Conservation (phyloP, 2,797 vertebrate species). For the Notolabrus celidotus region DNA sequence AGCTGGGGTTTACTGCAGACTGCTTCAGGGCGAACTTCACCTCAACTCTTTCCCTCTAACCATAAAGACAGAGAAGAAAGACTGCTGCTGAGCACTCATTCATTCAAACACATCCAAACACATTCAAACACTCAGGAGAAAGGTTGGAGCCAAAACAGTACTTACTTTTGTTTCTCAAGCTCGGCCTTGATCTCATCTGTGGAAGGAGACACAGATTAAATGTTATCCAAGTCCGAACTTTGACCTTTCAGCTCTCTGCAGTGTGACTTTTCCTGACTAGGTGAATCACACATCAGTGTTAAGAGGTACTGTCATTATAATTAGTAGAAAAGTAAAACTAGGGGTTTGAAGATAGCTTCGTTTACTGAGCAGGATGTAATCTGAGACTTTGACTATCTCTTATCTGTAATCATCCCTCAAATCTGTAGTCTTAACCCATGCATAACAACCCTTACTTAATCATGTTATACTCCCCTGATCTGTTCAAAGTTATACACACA, state of each 20-base stretch:
- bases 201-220: slow-evolving; percentile 41
- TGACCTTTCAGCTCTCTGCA: slow-evolving; percentile 7
- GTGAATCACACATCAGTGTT: neutral
- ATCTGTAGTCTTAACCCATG: neutral
- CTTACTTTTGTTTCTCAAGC: slow-evolving; percentile 95
- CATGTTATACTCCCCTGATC: neutral
- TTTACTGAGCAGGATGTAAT: neutral
- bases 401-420: neutral
- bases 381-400: neutral
- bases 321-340: neutral
- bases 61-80: neutral
- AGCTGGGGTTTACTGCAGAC: slow-evolving; percentile 6
- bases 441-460: neutral
- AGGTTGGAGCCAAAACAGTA: slow-evolving; percentile 29
- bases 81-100: neutral
- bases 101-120: neutral
- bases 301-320: neutral
- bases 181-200: slow-evolving; percentile 98
- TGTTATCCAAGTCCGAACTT: slow-evolving; percentile 39
- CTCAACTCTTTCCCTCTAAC: neutral
- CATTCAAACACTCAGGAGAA: no score
- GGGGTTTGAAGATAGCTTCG: neutral
- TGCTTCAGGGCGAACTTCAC: slow-evolving; percentile 15
- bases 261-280: neutral
- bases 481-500: neutral